phyloP scores from a whole-genome alignment of 2,888 invertebrate species.

The Hyalella azteca region DNA sequence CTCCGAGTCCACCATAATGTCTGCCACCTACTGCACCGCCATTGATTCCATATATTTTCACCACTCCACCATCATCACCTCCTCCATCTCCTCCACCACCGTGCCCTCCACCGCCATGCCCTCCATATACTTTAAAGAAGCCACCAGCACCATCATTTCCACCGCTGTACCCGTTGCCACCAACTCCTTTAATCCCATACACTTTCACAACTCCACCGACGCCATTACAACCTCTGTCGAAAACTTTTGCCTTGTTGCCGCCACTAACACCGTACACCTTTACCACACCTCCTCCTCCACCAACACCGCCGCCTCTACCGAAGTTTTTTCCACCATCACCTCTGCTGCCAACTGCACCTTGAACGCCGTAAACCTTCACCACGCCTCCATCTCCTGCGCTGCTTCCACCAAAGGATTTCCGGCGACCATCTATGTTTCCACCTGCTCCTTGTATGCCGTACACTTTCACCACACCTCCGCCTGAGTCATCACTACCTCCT shows the following conservation, averaged over 20 bases:
- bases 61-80: neutral
- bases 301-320: neutral
- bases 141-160: neutral
- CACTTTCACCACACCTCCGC: neutral
- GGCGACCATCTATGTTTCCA: neutral
- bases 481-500: neutral
- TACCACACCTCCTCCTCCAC: neutral
- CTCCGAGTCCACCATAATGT: neutral
- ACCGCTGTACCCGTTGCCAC: neutral
- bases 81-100: neutral
- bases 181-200: neutral
- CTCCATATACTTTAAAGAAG: neutral
- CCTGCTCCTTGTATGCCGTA: neutral
- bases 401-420: neutral
- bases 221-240: neutral
- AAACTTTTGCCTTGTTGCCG: neutral
- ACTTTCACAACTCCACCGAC: neutral
- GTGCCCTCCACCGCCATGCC: neutral
- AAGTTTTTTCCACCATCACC: neutral
- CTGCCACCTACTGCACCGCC: neutral
- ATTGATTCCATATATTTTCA: neutral
- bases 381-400: neutral
- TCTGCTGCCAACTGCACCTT: neutral
- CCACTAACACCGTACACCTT: neutral
- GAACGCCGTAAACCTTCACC: neutral